Base-by-base conservation (phyloP, 2,888 invertebrate species). In the Prenolepis imparis region DNA sequence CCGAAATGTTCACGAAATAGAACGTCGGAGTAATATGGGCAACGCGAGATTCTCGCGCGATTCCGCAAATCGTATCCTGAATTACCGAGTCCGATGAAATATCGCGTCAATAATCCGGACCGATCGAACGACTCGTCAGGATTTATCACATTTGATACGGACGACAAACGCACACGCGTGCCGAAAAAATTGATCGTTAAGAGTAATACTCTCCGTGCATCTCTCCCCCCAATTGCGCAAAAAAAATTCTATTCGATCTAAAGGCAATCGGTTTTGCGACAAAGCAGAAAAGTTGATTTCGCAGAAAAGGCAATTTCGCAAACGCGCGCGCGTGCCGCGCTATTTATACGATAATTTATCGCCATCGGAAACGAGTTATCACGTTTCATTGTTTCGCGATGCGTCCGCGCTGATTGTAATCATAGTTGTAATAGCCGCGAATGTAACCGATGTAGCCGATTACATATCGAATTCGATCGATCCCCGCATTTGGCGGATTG, bases 261-360 rank as follows among this genome's bases (percentile, higher is more conserved):
- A 77, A 67, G 55, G 77, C 77, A 77, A 77, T 77, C 77, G 67
- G 24, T 77, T 77, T 77, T 77, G 77, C 55, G 77, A 77, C 77
- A 77, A 77, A 77, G 77, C 67, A 77, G 77, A 77, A 77, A 77
- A 77, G 77, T 77, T 77, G 77, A 77, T 77, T 77, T 77, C 77
- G 77, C 67, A 74, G 74, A 63, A 67, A 66, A 57, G 72, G 78
- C 78, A 78, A 78, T 78, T 70, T 78, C 78, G 78, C 59, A 55
- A 44, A 9, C 36, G 72, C 41, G 21, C 55, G 57, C 24, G n/a
- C 66, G 52, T 18, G 55, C 41, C 57, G 78, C 44, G 72, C 78
- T 78, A 78, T 78, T 78, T 78, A 78, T 72, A 72, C 78, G 78
- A 78, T 78, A 78, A 78, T 70, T 78, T 59, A 78, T 78, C 78